Base-by-base conservation (phyloP, 2,113 vertebrate species). In the Vulpes vulpes region DNA sequence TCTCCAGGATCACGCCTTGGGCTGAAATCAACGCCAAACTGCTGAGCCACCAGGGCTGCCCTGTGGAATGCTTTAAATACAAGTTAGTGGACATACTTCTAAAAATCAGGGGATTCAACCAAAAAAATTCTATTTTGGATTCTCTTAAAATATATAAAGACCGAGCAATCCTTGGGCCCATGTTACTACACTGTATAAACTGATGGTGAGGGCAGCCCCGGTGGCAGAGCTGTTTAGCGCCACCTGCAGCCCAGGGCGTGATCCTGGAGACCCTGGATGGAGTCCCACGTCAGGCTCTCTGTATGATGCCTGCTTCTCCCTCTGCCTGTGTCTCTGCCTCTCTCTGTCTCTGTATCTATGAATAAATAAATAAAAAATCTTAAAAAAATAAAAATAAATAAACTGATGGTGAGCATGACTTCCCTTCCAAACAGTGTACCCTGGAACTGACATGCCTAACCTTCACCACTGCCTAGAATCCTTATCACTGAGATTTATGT, bases 401-500 rank as follows among this genome's bases (percentile, higher is more conserved):
- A 91, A 80, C 20, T 16, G 11, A 15, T 51, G 10, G 30, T 27
- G 27, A 93, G 43, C 43, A 43, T 43, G 43, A 16, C 12, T 8
- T 11, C 5, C 5, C 30, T 14, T 84, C 2, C 3, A 35, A 64
- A 22, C 14, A 3, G 49, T 12, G 11, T 10, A 22, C 11, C 8
- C 12, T 49, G 10, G 17, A 51, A 19, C 38, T 4, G 5, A 4
- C 12, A 25, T 53, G 3, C 3, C 7, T 16, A 30, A 0, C 17
- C 53, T 23, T 59, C 32, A 10, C 17, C 30, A 60, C 27, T 49
- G 17, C 51, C 16, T 74, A n/a, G 30, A 64, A 95, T 71, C 20
- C 59, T n/a, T 19, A 30, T 5, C 60, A 59, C 91, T 8, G 5
- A 49, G 22, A 32, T 4, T n/a, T 57, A 71, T 7, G 1, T 20